Evolutionary conservation across 2,797 vertebrate species (phyloP).

Genomic region (Danio kyathit): DNA sequence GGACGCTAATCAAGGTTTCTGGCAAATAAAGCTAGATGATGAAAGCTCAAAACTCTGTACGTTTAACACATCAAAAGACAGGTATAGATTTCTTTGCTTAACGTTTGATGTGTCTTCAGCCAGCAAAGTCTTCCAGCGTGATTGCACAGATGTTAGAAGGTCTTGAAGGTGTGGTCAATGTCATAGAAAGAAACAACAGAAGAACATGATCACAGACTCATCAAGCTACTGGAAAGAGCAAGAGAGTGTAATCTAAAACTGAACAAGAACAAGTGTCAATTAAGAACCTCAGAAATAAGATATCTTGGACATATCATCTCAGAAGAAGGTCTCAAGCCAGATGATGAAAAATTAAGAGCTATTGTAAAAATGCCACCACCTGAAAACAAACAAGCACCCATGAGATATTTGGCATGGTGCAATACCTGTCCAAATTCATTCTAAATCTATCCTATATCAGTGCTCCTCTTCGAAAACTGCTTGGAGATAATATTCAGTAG

Average conservation of each 20-base stretch:
- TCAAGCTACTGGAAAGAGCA: not conserved
- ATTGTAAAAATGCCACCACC: not conserved
- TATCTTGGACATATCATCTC: not conserved
- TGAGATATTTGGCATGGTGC: not conserved
- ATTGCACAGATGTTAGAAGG: too few species aligned
- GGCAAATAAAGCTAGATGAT: too few species aligned
- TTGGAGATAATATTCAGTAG: not conserved
- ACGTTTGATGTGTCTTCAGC: too few species aligned
- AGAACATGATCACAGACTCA: not conserved
- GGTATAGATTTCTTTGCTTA: too few species aligned
- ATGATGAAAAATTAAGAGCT: not conserved
- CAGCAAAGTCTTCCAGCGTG: too few species aligned
- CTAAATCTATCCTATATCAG: not conserved
- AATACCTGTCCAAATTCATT: not conserved
- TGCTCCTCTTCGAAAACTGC: not conserved
- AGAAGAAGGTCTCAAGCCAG: not conserved
- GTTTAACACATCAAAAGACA: too few species aligned
- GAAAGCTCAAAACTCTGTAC: too few species aligned
- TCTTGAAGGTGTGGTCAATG: slow-evolving; percentile 25
- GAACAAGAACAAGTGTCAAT: too few species aligned
- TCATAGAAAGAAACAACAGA: slow-evolving; percentile 27
- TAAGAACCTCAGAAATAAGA: too few species aligned
- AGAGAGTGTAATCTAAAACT: slow-evolving; percentile 1
- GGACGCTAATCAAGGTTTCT: too few species aligned
- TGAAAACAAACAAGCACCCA: too few species aligned